A percentile compares a stretch with the other conserved stretches of the same genome.
Conservation (phyloP, 2,888 invertebrate genomes). For the Clostera curtula region DNA sequence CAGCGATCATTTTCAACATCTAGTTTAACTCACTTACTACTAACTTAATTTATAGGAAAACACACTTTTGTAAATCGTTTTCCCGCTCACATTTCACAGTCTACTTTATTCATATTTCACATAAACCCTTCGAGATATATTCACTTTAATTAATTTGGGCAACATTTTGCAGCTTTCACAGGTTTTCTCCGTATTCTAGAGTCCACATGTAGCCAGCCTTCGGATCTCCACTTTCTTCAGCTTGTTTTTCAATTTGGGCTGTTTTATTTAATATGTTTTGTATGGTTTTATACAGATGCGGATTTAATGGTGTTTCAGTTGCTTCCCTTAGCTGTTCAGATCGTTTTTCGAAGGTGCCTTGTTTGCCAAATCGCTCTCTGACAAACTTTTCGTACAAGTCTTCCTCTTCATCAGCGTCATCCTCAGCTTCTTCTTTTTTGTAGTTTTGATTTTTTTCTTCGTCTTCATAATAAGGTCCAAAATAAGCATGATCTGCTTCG, state of each 20-base stretch:
- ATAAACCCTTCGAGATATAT: no score
- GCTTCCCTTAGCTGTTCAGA: conserved; percentile 40
- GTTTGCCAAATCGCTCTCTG: conserved; percentile 60
- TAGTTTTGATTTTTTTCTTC: conserved; percentile 30
- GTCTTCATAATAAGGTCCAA: conserved; percentile 17
- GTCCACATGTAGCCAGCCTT: conserved; percentile 71
- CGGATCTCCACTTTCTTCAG: conserved; percentile 55
- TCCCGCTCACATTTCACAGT: no score
- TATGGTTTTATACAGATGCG: conserved; percentile 43
- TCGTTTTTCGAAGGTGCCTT: conserved; percentile 43
- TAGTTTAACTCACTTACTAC: no score
- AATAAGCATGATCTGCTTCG: conserved; percentile 23
- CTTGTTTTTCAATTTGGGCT: conserved; percentile 49
- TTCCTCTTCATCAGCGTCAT: conserved; percentile 36
- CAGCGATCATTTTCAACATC: no score
- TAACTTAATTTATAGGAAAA: no score
- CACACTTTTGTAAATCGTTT: no score
- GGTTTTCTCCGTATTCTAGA: conserved; percentile 65
- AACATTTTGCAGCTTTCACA: conserved; percentile 18
- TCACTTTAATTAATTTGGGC: no score
- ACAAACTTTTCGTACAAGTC: conserved; percentile 68
- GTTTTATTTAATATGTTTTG: conserved; percentile 56
- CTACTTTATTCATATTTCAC: no score
- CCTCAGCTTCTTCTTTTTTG: conserved; percentile 26
- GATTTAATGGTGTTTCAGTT: conserved; percentile 30